Evolutionary conservation across 2,113 vertebrate species (phyloP), one percentile per base, ranked within the genome.

Genomic region (Amphilophus citrinellus): DNA sequence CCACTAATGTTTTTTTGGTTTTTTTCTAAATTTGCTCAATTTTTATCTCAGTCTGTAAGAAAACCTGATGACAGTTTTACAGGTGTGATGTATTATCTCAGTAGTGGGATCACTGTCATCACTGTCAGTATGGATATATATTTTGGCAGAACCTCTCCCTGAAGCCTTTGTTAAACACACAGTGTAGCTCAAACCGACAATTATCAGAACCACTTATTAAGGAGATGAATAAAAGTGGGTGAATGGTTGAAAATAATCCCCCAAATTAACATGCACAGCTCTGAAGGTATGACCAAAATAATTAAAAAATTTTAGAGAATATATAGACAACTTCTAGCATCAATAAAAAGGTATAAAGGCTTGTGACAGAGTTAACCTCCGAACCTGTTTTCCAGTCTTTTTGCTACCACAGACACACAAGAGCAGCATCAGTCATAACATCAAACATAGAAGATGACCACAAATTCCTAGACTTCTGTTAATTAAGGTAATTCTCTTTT

Each of bases 131-230:
- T 24, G 5, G 10, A 88, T 76, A 61, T 13, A 59, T 53, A 47
- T 73, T 77, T 89, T n/a, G n/a, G n/a, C 2, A 75, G 59, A 6
- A 58, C 14, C 7, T 57, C 30, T 4, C 10, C 14, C 13, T 63
- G 35, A 75, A 81, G 24, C 14, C 58, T 18, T 18, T 22, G 73
- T 75, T 78, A 75, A 78, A 50, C 73, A 84, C 13, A 71, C 22
- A 75, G 59, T 30, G 4, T 27, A 78, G 53, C 22, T 30, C 42
- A 11, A 47, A 44, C 84, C 18, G n/a, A 9, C 63, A 81, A 66
- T 84, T 75, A 84, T 60, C 71, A 60, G 53, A 86, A 62, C 84
- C 59, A 57, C 53, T 39, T 66, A 79, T 84, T 77, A 57, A 35
- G 24, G 50, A 53, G 8, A 10, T 10, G 81, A 65, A 65, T 20